Conservation (phyloP, 2,888 invertebrate species). For the Eupithecia abbreviata region DNA sequence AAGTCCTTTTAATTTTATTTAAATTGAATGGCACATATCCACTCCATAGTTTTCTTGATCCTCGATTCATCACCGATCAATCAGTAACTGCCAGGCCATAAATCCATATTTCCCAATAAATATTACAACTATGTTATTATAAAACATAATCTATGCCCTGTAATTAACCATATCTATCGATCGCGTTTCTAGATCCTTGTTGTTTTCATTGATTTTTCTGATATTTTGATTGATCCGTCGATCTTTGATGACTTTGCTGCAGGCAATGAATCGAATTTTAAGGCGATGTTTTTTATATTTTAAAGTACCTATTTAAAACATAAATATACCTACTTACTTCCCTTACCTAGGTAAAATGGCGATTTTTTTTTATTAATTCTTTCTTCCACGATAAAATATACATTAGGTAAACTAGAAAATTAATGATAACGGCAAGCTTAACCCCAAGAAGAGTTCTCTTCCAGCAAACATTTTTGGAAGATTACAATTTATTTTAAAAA, state of each 20-base stretch:
- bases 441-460: too few species aligned
- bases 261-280: conserved; percentile 2
- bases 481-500: too few species aligned
- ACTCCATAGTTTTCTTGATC: conserved; percentile 52
- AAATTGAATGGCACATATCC: conserved; percentile 31
- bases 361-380: too few species aligned
- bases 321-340: too few species aligned
- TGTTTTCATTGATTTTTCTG: conserved; percentile 31
- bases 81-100: conserved; percentile 69
- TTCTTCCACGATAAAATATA: too few species aligned
- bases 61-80: conserved; percentile 77
- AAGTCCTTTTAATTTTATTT: not conserved
- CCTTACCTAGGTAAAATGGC: too few species aligned
- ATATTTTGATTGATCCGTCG: conserved; percentile 33
- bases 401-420: too few species aligned
- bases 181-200: conserved; percentile 38
- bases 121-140: conserved; percentile 63
- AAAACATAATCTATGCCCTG: conserved; percentile 59
- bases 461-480: too few species aligned
- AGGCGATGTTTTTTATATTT: not conserved
- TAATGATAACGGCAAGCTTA: too few species aligned
- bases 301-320: not conserved
- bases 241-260: conserved; percentile 28
- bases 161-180: conserved; percentile 57
- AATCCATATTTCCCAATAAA: conserved; percentile 64